phyloP scores from a whole-genome alignment of 2,888 invertebrate genomes.

The Neria commutata region DNA sequence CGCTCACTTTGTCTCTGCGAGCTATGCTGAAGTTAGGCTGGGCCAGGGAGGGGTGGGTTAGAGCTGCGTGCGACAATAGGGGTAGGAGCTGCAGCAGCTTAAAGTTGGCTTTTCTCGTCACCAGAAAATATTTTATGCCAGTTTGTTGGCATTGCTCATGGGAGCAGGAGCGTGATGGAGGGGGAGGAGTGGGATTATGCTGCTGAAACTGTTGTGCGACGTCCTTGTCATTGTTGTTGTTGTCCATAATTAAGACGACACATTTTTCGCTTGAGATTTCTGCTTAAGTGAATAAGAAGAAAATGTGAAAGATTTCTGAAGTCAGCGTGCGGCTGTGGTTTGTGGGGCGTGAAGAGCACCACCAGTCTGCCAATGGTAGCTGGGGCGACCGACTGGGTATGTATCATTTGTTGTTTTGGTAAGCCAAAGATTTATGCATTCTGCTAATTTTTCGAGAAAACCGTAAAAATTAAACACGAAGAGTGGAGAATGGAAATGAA shows the following conservation, averaged over 20 bases:
- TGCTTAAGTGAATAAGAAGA: background rate
- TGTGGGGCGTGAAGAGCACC: too few species aligned
- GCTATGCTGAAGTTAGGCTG: background rate
- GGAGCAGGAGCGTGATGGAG: too few species aligned
- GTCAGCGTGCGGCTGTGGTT: background rate
- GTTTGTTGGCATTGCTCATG: too few species aligned
- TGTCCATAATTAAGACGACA: slow-evolving; percentile 42
- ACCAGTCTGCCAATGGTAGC: too few species aligned
- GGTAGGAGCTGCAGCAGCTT: too few species aligned
- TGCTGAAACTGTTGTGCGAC: slow-evolving; percentile 52
- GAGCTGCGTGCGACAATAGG: too few species aligned
- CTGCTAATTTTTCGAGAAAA: too few species aligned
- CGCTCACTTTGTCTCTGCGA: background rate
- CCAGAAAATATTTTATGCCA: background rate
- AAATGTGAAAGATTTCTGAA: background rate
- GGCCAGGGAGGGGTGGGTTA: too few species aligned
- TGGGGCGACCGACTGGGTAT: too few species aligned
- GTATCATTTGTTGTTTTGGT: background rate
- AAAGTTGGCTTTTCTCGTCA: too few species aligned
- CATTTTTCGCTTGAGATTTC: background rate
- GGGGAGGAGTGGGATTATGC: slow-evolving; percentile 18
- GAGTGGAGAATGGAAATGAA: too few species aligned
- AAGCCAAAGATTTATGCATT: background rate
- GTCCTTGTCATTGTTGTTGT: slow-evolving; percentile 43
- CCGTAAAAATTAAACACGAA: too few species aligned